A percentile compares a stretch with the other conserved stretches of the same genome.
These are phyloP conservation scores for Melanogrammus aeglefinus DNA, from an alignment of 2,797 vertebrate genomes.

Conservation along the genomic window DNA sequence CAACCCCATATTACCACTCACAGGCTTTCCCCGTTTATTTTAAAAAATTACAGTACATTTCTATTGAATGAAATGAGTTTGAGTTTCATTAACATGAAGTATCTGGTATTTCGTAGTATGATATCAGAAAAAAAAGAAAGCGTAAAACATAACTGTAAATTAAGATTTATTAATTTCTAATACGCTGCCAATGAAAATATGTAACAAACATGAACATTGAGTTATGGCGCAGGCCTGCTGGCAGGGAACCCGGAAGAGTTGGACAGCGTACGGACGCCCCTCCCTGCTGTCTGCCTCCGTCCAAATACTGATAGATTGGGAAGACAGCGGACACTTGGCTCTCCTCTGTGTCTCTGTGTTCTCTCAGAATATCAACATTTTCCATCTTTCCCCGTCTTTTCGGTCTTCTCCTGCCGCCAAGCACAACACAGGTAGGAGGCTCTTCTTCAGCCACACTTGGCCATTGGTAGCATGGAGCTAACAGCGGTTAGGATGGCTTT, in stretches of 20 bases:
- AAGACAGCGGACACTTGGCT: conserved; percentile 9
- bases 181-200: neutral
- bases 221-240: neutral
- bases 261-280: neutral
- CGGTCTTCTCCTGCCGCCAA: neutral
- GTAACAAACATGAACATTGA: neutral
- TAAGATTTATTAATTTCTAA: neutral
- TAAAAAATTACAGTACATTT: neutral
- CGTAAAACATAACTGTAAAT: neutral
- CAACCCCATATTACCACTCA: too few species aligned
- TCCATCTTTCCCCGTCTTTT: neutral
- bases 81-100: too few species aligned
- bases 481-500: too few species aligned
- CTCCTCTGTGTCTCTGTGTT: neutral
- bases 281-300: conserved; percentile 11
- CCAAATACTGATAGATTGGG: conserved; percentile 8
- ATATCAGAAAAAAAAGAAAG: neutral
- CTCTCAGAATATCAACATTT: neutral
- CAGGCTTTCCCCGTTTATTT: too few species aligned
- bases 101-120: neutral
- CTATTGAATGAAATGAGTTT: neutral
- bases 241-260: neutral
- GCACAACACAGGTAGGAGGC: neutral
- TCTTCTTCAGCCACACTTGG: neutral
- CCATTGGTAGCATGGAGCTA: too few species aligned